phyloP scores from a whole-genome alignment of 23 tunicate genomes.

The Botrylloides violaceus region DNA sequence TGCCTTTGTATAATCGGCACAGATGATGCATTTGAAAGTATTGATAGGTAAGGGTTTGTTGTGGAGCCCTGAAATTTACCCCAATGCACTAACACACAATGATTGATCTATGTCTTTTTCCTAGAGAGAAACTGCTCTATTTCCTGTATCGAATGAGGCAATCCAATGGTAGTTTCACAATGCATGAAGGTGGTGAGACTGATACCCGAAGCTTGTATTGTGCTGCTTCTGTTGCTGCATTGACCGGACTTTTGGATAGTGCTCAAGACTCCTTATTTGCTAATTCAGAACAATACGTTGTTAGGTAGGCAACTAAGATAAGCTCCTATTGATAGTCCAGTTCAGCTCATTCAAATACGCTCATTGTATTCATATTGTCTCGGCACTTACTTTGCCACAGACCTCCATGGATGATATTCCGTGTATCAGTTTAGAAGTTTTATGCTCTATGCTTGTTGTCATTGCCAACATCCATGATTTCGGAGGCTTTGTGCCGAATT shows the following conservation, averaged over 20 bases:
- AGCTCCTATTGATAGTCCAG: too few species aligned
- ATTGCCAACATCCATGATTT: too few species aligned
- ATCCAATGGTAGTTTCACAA: conserved; percentile 73
- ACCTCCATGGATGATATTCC: too few species aligned
- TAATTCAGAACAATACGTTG: conserved; percentile 53
- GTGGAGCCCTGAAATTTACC: too few species aligned
- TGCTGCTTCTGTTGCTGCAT: conserved; percentile 64
- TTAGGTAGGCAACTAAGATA: conserved; percentile 46
- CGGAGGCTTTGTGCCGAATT: too few species aligned
- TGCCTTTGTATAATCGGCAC: conserved; percentile 59
- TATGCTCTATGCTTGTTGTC: too few species aligned
- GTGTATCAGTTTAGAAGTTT: too few species aligned
- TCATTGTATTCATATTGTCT: too few species aligned
- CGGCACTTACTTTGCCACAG: too few species aligned
- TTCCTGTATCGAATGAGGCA: conserved; percentile 64
- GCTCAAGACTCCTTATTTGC: conserved; percentile 36
- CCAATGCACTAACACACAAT: too few species aligned
- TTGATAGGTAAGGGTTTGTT: conserved; percentile 59
- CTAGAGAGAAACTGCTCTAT: conserved; percentile 53
- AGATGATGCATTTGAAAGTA: conserved; percentile 64
- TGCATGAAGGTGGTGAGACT: conserved; percentile 87
- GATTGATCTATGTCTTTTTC: neutral
- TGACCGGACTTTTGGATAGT: conserved; percentile 41
- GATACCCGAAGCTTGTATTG: conserved; percentile 93
- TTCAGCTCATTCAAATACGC: too few species aligned